A percentile compares a stretch with the other conserved stretches of the same genome.
Evolutionary conservation across 1,140 invertebrate genomes (phyloP).

Genomic region (Condylostylus longicornis): DNA sequence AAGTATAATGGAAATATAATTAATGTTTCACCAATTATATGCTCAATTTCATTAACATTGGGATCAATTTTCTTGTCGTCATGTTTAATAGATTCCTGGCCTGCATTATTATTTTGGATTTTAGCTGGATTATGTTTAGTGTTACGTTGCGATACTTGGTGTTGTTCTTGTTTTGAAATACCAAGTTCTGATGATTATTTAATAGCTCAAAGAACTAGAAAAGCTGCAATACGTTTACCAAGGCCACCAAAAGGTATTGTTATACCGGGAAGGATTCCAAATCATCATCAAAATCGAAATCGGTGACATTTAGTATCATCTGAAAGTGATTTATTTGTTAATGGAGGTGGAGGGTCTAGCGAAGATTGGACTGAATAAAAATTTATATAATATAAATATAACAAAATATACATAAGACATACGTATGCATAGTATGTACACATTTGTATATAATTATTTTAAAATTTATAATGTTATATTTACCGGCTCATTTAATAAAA

Average conservation of each 20-base stretch:
- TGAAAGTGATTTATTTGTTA: conserved; percentile 15
- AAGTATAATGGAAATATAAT: conserved; percentile 22
- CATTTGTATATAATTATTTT: too few relatives aligned
- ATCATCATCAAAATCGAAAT: conserved; percentile 16
- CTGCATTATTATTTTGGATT: conserved; percentile 23
- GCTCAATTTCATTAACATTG: conserved; percentile 16
- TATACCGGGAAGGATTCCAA: conserved; percentile 15
- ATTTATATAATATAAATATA: too few relatives aligned
- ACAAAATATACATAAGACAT: too few relatives aligned
- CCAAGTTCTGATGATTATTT: conserved; percentile 19
- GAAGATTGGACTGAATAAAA: conserved; percentile 11
- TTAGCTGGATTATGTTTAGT: conserved; percentile 19
- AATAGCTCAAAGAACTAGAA: conserved; percentile 25
- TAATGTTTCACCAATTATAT: conserved; percentile 24
- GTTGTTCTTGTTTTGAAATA: conserved; percentile 26
- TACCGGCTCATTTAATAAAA: too few relatives aligned
- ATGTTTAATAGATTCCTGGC: conserved; percentile 23
- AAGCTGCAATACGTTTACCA: conserved; percentile 22
- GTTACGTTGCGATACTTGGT: conserved; percentile 26
- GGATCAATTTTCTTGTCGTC: conserved; percentile 19
- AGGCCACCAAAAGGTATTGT: conserved; percentile 22
- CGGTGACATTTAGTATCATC: conserved; percentile 32
- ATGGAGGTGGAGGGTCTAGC: conserved; percentile 3
- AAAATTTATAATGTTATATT: too few relatives aligned
- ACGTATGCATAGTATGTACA: too few relatives aligned